A percentile compares a stretch with the other conserved stretches of the same genome.
These are phyloP conservation scores for Metalampra italica DNA, from an alignment of 2,888 invertebrate genomes.

Conservation along the genomic window DNA sequence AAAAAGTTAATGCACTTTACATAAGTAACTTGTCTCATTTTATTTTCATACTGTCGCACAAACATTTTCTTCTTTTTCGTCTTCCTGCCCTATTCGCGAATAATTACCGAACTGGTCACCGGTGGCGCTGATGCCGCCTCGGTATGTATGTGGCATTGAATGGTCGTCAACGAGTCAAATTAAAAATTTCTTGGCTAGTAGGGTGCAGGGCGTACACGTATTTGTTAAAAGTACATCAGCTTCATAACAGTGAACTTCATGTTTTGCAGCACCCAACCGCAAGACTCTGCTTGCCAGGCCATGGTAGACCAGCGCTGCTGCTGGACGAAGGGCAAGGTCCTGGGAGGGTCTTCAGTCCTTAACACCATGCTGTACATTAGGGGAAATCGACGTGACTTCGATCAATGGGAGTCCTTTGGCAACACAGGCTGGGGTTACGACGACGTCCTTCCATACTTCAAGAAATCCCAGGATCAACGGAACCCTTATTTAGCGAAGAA, in stretches of 20 bases:
- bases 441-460: conserved; percentile 89
- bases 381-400: conserved; percentile 91
- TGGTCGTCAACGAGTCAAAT: no score
- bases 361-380: conserved; percentile 95
- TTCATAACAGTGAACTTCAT: neutral
- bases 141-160: no score
- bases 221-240: no score
- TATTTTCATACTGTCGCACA: no score
- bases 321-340: conserved; percentile 93
- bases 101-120: no score
- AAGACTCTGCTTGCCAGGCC: conserved; percentile 89
- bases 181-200: no score
- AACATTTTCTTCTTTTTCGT: no score
- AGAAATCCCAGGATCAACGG: conserved; percentile 91
- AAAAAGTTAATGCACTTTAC: no score
- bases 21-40: no score
- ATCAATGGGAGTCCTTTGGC: conserved; percentile 91
- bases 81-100: no score
- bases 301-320: conserved; percentile 90
- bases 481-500: conserved; percentile 90
- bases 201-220: no score
- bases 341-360: conserved; percentile 92
- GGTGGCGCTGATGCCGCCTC: no score
- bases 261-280: conserved; percentile 86
- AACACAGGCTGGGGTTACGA: conserved; percentile 94